Percentiles rank a stretch among this genome's conserved stretches.
Conservation (phyloP, 2,888 invertebrate species). For the Scaptodrosophila latifasciaeformis region DNA sequence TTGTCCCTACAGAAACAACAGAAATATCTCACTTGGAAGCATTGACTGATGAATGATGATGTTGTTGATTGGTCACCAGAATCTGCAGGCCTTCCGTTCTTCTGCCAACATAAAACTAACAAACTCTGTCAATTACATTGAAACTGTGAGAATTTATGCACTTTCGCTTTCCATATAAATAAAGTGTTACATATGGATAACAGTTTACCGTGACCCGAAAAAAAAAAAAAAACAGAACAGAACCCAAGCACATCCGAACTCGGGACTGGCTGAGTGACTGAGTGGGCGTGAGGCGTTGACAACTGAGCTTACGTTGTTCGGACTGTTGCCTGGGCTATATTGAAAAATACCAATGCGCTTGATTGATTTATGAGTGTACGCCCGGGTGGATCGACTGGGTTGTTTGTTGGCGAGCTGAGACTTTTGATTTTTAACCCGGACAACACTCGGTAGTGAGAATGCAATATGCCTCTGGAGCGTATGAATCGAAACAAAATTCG, state of each 20-base stretch:
- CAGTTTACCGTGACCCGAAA: slow-evolving; percentile 30
- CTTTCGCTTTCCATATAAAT: background rate
- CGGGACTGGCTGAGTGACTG: too few species aligned
- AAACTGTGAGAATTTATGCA: slow-evolving; percentile 18
- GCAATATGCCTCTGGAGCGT: too few species aligned
- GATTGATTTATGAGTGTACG: slow-evolving; percentile 61
- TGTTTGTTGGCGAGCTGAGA: too few species aligned
- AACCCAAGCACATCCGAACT: too few species aligned
- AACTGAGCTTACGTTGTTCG: slow-evolving; percentile 10
- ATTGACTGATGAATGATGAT: slow-evolving; percentile 37
- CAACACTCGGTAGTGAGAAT: too few species aligned
- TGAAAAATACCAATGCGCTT: slow-evolving; percentile 54
- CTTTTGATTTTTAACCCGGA: too few species aligned
- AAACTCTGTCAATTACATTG: slow-evolving; percentile 35
- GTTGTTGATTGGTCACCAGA: slow-evolving; percentile 26
- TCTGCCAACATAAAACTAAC: slow-evolving; percentile 8
- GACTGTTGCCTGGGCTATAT: slow-evolving; percentile 33
- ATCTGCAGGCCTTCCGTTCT: slow-evolving; percentile 4
- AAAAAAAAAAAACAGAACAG: background rate
- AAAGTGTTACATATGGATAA: slow-evolving; percentile 34
- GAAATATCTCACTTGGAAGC: background rate
- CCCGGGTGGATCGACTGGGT: slow-evolving; percentile 16
- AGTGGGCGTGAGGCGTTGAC: background rate
- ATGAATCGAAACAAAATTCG: too few species aligned
- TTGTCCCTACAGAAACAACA: slow-evolving; percentile 2